Percentiles rank a stretch among this genome's conserved stretches.
These are phyloP conservation scores for Eubasilissa splendida DNA, from an alignment of 2,888 invertebrate genomes.

Conservation along the genomic window DNA sequence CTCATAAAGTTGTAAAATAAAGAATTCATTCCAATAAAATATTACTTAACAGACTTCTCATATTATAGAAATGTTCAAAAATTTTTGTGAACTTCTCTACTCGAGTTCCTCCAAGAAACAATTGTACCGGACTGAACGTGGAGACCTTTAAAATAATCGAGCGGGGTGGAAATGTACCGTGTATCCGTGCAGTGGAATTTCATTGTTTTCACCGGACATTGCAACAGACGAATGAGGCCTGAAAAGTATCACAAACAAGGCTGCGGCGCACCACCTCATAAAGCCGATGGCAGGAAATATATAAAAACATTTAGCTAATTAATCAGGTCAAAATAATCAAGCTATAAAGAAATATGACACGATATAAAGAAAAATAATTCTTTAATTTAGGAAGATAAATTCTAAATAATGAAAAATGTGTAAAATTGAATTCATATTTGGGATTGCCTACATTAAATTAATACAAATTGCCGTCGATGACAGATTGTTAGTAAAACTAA, in stretches of 20 bases:
- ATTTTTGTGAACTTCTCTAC: background rate
- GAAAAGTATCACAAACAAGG: too few species aligned
- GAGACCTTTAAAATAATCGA: too few species aligned
- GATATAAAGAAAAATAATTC: slow-evolving; percentile 2
- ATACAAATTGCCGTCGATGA: slow-evolving; percentile 14
- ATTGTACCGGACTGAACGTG: background rate
- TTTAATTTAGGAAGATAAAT: slow-evolving; percentile 6
- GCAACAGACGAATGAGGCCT: background rate
- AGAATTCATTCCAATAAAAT: slow-evolving; percentile 24
- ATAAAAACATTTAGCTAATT: background rate
- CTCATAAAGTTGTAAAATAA: slow-evolving; percentile 7
- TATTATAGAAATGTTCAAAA: background rate
- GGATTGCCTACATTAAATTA: slow-evolving; percentile 7
- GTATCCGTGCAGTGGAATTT: background rate
- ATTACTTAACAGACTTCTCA: slow-evolving; percentile 11
- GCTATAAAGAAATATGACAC: slow-evolving; percentile 5
- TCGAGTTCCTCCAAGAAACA: background rate
- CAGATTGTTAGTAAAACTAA: slow-evolving; percentile 22
- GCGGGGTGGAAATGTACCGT: background rate
- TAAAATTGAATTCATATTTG: background rate
- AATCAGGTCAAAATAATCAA: background rate
- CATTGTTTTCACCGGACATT: background rate
- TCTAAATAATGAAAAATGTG: background rate
- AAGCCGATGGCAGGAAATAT: background rate
- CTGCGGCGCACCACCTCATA: too few species aligned